phyloP scores from a whole-genome alignment of 2,888 invertebrate species.

The Lycia hirtaria region DNA sequence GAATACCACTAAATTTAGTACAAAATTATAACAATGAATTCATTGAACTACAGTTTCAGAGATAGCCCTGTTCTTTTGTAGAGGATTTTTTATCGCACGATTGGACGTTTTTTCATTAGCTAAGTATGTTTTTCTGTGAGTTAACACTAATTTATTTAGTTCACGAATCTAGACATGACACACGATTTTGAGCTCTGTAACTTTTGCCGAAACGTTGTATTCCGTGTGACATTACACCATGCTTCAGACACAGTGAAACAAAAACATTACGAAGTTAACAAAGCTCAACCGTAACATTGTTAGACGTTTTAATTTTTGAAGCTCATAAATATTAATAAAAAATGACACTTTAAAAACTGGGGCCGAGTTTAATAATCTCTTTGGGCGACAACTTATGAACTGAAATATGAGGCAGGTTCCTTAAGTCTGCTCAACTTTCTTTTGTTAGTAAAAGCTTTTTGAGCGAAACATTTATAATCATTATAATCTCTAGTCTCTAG shows the following conservation, averaged over 20 bases:
- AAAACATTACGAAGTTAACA: conserved; percentile 6
- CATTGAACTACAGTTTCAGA: too few relatives aligned
- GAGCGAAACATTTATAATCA: background rate
- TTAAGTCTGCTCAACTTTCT: conserved; percentile 1
- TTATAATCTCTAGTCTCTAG: too few relatives aligned
- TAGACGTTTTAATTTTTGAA: conserved; percentile 11
- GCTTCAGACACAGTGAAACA: background rate
- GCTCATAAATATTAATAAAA: conserved; percentile 28
- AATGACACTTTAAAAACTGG: conserved; percentile 15
- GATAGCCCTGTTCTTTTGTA: too few relatives aligned
- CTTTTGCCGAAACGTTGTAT: background rate
- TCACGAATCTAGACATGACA: background rate
- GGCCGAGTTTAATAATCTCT: conserved; percentile 24
- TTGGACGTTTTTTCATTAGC: too few relatives aligned
- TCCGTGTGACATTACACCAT: background rate
- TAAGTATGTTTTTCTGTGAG: too few relatives aligned
- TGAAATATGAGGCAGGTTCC: conserved; percentile 24
- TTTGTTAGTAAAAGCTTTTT: background rate
- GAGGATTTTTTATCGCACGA: too few relatives aligned
- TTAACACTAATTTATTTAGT: background rate
- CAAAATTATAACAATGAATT: too few relatives aligned
- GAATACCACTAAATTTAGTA: too few relatives aligned
- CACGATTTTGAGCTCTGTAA: background rate
- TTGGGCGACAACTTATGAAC: conserved; percentile 15
- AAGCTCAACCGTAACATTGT: conserved; percentile 3